A percentile compares a stretch with the other conserved stretches of the same genome.
Conservation (phyloP, 2,888 invertebrate genomes). For the Drosophila ustulata region DNA sequence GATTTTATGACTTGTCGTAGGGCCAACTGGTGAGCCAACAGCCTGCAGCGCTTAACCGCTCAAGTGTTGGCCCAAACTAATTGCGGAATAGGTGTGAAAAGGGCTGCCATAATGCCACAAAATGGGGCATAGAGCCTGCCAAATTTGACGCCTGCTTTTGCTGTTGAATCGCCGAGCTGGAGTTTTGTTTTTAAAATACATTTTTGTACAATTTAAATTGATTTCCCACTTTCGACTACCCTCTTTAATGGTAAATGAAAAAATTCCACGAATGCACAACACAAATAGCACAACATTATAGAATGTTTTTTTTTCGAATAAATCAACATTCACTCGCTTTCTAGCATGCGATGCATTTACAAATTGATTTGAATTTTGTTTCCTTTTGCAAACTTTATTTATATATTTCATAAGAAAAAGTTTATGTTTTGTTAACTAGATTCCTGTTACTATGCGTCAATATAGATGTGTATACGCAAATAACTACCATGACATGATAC, state of each 20-base stretch:
- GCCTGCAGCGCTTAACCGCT: slow-evolving; percentile 17
- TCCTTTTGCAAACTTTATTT: too few relatives aligned
- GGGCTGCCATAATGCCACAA: slow-evolving; percentile 17
- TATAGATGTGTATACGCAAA: too few relatives aligned
- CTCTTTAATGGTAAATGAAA: not conserved
- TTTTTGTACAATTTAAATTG: too few relatives aligned
- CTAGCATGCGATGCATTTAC: slow-evolving; percentile 1
- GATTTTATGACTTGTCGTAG: slow-evolving; percentile 62
- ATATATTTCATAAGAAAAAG: too few relatives aligned
- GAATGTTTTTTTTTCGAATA: too few relatives aligned
- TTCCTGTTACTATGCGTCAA: too few relatives aligned
- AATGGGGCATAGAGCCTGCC: slow-evolving; percentile 4
- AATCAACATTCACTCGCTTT: not conserved
- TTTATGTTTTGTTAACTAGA: too few relatives aligned
- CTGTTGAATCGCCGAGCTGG: too few relatives aligned
- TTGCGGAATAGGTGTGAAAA: slow-evolving; percentile 56
- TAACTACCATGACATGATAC: too few relatives aligned
- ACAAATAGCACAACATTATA: too few relatives aligned
- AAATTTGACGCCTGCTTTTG: not conserved
- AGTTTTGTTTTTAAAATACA: too few relatives aligned
- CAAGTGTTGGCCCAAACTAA: slow-evolving; percentile 46
- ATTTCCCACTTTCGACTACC: too few relatives aligned
- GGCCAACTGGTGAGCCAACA: slow-evolving; percentile 21
- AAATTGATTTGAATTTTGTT: not conserved
- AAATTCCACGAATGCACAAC: not conserved